Conservation (phyloP, 2,113 vertebrate species). For the Erythrocercus mccallii region DNA sequence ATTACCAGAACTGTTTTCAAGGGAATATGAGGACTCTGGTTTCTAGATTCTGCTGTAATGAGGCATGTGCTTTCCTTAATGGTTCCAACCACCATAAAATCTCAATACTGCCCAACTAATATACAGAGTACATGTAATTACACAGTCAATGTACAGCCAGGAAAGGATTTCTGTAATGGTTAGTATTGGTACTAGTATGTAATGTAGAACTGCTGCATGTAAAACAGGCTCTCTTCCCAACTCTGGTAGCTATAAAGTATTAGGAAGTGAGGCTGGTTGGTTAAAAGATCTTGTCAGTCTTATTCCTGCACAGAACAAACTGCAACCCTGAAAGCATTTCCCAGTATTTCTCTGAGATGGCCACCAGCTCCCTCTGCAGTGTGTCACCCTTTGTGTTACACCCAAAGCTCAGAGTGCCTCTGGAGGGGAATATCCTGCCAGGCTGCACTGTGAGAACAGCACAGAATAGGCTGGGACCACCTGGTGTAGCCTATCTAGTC, state of each 20-base stretch:
- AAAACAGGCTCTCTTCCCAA: background rate
- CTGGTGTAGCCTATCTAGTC: background rate
- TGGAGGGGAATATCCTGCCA: background rate
- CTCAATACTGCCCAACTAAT: background rate
- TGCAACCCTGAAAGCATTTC: background rate
- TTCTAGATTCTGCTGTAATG: background rate
- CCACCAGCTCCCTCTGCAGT: background rate
- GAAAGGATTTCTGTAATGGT: background rate
- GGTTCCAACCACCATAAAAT: background rate
- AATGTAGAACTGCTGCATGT: background rate
- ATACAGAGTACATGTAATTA: background rate
- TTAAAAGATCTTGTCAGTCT: background rate
- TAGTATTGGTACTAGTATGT: too few species aligned
- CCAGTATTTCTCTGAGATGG: accelerated
- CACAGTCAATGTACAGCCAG: background rate
- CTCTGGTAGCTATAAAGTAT: background rate
- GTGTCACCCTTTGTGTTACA: background rate
- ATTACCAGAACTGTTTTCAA: background rate
- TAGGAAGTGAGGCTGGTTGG: background rate
- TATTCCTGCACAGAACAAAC: background rate
- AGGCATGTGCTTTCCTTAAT: background rate
- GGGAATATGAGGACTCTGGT: background rate
- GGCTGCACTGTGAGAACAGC: background rate
- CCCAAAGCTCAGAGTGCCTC: background rate
- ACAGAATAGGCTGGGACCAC: background rate